These are phyloP conservation scores for Lepidurus couesii DNA, from an alignment of 1,140 invertebrate genomes.

Conservation along the genomic window DNA sequence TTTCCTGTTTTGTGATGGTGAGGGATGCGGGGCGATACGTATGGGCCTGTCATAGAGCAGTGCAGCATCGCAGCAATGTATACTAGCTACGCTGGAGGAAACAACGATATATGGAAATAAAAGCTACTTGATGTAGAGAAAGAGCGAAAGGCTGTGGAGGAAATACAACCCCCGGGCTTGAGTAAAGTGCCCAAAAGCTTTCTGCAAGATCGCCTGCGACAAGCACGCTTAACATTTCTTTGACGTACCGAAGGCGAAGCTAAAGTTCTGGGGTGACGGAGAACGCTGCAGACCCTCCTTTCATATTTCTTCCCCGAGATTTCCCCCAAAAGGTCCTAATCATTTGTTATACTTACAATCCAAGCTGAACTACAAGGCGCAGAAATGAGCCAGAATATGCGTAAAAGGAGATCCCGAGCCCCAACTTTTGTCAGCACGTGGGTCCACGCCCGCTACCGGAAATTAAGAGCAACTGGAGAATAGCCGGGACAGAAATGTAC, in stretches of 20 bases:
- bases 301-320: not conserved
- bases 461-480: not conserved
- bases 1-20: not conserved
- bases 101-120: not conserved
- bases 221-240: constrained; percentile 2
- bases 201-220: not conserved
- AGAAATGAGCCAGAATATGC: not conserved
- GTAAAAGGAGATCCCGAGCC: not conserved
- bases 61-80: not conserved
- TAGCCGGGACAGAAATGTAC: not conserved
- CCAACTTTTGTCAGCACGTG: too few species aligned
- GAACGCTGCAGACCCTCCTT: too few species aligned
- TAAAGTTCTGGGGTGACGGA: too few species aligned
- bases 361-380: not conserved
- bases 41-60: not conserved
- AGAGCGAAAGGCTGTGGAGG: not conserved
- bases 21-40: not conserved
- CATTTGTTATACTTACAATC: constrained; percentile 7
- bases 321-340: not conserved
- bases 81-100: not conserved
- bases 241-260: not conserved
- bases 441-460: not conserved
- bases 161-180: not conserved
- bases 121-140: not conserved
- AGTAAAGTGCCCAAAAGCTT: constrained; percentile 11